Evolutionary conservation across 2,113 vertebrate genomes (phyloP).

Genomic region (Psilopsiagon aurifrons): DNA sequence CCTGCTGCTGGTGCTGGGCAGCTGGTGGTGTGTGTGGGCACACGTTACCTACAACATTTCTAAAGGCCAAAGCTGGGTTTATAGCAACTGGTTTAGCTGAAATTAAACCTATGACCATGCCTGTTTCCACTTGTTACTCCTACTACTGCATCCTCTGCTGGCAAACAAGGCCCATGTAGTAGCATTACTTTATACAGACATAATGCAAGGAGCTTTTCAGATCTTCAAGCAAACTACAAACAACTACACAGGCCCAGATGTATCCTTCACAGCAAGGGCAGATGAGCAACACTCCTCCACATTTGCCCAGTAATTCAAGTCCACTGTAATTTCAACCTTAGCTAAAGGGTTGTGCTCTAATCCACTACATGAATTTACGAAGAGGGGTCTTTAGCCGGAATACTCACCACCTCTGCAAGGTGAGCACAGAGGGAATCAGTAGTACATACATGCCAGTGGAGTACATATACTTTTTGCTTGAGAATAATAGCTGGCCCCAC

Average conservation of each 20-base stretch:
- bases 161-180: neutral
- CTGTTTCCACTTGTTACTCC: neutral
- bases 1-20: neutral
- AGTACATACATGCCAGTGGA: neutral
- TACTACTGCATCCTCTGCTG: neutral
- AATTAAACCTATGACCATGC: neutral
- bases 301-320: neutral
- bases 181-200: neutral
- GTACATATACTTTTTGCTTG: neutral
- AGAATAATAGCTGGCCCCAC: neutral
- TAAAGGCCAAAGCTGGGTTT: neutral
- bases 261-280: neutral
- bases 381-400: neutral
- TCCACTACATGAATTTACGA: neutral
- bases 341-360: neutral
- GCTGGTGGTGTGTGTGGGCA: neutral
- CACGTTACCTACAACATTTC: neutral
- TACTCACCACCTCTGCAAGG: neutral
- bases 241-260: neutral
- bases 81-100: neutral
- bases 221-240: neutral
- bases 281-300: neutral
- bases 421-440: neutral
- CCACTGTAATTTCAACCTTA: neutral
- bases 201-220: neutral